Conservation (phyloP, 2,113 vertebrate genomes). For the Thunnus maccoyii region DNA sequence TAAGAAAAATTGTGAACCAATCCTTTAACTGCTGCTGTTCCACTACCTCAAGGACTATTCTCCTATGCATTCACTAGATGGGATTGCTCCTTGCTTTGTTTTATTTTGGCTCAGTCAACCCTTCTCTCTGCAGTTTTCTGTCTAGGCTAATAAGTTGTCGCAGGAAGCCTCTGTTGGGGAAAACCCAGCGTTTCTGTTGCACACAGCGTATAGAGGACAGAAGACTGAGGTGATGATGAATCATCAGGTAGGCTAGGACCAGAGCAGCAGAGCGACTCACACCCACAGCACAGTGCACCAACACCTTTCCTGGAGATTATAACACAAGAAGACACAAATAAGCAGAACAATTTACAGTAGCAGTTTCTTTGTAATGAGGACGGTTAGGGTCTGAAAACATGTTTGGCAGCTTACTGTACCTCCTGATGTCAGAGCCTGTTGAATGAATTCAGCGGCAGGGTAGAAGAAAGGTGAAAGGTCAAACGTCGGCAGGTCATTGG, state of each 20-base stretch:
- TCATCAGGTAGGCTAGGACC: slow-evolving; percentile 88
- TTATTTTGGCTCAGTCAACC: slow-evolving; percentile 20
- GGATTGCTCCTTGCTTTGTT: not conserved
- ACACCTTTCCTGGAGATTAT: slow-evolving; percentile 84
- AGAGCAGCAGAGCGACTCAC: slow-evolving; percentile 88
- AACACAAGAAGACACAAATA: slow-evolving; percentile 8
- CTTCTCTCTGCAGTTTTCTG: slow-evolving; percentile 45
- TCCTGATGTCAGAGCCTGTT: slow-evolving; percentile 88
- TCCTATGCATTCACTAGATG: not conserved
- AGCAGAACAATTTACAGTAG: not conserved
- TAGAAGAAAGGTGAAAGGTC: slow-evolving; percentile 93
- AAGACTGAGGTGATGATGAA: slow-evolving; percentile 82
- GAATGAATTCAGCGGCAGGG: slow-evolving; percentile 91
- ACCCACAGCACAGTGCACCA: slow-evolving; percentile 89
- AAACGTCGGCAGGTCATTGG: slow-evolving; percentile 92
- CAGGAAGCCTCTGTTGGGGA: slow-evolving; percentile 92
- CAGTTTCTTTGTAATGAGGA: not conserved
- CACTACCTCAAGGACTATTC: too few species aligned
- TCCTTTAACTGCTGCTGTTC: too few species aligned
- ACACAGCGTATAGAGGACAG: slow-evolving; percentile 77
- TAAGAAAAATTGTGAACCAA: too few species aligned
- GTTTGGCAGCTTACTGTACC: slow-evolving; percentile 81
- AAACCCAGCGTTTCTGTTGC: slow-evolving; percentile 82
- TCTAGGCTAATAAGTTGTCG: slow-evolving; percentile 70
- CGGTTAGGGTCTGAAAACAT: not conserved